Evolutionary conservation across 2,888 invertebrate genomes (phyloP).

Genomic region (Byasa hedistus): DNA sequence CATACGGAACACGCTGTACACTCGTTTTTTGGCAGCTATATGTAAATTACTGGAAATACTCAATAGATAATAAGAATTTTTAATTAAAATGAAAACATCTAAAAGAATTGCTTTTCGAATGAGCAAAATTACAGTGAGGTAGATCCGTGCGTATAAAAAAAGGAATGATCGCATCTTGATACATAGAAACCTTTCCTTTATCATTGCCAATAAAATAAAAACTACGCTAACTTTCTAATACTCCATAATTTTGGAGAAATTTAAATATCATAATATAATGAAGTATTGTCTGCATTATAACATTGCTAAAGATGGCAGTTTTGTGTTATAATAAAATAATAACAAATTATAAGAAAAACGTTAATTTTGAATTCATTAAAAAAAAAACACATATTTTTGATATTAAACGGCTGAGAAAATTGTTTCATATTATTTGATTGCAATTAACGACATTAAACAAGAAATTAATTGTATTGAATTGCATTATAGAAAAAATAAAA

Average conservation of each 20-base stretch:
- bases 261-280: neutral
- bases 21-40: neutral
- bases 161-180: conserved; percentile 15
- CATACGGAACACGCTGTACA: neutral
- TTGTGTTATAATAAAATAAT: neutral
- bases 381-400: no score
- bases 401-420: no score
- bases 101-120: conserved; percentile 22
- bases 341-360: neutral
- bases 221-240: neutral
- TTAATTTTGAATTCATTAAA: neutral
- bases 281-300: neutral
- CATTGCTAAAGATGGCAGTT: neutral
- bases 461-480: no score
- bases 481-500: no score
- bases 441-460: no score
- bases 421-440: no score
- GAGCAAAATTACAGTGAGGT: conserved; percentile 27
- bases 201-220: conserved; percentile 1
- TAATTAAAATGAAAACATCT: neutral
- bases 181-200: neutral
- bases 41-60: neutral
- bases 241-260: neutral
- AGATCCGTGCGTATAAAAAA: conserved; percentile 12
- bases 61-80: neutral